Evolutionary conservation across 2,797 vertebrate genomes (phyloP).

Genomic region (Lophius americanus): DNA sequence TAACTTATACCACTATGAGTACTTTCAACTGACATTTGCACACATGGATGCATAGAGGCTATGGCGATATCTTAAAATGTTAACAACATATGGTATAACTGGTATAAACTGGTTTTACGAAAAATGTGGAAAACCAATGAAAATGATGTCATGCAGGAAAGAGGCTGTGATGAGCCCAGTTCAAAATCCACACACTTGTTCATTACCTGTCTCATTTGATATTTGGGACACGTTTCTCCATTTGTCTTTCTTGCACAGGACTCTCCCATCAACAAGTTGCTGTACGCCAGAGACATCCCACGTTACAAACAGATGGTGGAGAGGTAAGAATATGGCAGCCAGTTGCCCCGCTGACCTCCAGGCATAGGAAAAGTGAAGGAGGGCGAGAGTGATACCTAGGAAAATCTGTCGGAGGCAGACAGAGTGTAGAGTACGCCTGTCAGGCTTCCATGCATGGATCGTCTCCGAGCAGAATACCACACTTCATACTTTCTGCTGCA

Average conservation of each 20-base stretch:
- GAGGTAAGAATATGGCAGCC: conserved; percentile 83
- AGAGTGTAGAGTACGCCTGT: conserved; percentile 57
- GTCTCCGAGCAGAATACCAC: conserved; percentile 61
- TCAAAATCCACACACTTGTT: not conserved
- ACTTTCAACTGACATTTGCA: not conserved
- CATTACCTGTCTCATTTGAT: not conserved
- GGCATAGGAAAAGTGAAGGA: conserved; percentile 39
- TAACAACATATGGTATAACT: not conserved
- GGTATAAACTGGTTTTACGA: too few species aligned
- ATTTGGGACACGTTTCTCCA: not conserved
- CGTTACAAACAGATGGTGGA: conserved; percentile 99
- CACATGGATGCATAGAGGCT: not conserved
- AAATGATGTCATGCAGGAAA: too few species aligned
- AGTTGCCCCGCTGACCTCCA: conserved; percentile 48
- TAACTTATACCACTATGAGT: not conserved
- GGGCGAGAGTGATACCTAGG: conserved; percentile 13
- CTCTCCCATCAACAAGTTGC: conserved; percentile 97
- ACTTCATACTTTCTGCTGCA: conserved; percentile 58
- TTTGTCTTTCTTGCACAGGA: conserved; percentile 80
- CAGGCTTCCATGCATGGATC: conserved; percentile 63
- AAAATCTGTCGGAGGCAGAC: conserved; percentile 70
- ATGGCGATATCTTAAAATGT: not conserved
- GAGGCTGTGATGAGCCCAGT: too few species aligned
- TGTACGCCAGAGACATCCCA: conserved; percentile 97
- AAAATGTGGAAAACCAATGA: too few species aligned